Evolutionary conservation across 2,113 vertebrate species (phyloP), one percentile per base, ranked within the genome.

Genomic region (Sitta europaea): DNA sequence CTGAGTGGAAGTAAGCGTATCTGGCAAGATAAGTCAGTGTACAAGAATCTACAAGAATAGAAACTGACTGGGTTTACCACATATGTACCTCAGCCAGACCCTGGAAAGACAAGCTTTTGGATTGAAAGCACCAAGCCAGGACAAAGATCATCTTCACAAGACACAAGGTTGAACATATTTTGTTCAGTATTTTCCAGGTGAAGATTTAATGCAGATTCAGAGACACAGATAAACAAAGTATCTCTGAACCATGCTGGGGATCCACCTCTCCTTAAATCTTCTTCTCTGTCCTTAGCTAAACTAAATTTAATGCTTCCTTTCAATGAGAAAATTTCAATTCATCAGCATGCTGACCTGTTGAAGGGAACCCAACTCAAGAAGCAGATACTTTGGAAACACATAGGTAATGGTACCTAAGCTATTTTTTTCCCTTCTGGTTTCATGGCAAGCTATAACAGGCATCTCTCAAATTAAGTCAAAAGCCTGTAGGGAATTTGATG

Each of bases 121-220:
- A 61, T 61, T 11, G 29, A 82, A 66, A 81, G 12, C 40, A 82
- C 14, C 42, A 67, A 92, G 12, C 3, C 38, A 58, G 27, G 27
- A 77, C 10, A 4, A n/a, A 50, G 25, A 65, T 43, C 33, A 53
- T 14, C 43, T 78, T 62, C 43, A 43, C 36, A 53, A 47, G 35
- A 21, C 16, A n/a, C 0, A 0, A 4, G 5, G 2, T 27, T 62
- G 11, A 35, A 71, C 35, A 17, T 71, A 66, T 59, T 58, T 45
- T 75, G 12, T 63, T 79, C 40, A 65, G 10, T 3, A 7, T 82
- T 85, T 92, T 67, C 33, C 28, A 43, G 25, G 27, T 38, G 53
- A 55, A 79, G 33, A 27, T 71, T 74, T 59, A 87, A 40, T 36
- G 18, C 28, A 67, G 66, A 36, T 59, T 79, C 18, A 55, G 47